Percentiles rank a stretch among this genome's conserved stretches.
phyloP scores from a whole-genome alignment of 2,888 invertebrate genomes.

The Pheosia tremula region DNA sequence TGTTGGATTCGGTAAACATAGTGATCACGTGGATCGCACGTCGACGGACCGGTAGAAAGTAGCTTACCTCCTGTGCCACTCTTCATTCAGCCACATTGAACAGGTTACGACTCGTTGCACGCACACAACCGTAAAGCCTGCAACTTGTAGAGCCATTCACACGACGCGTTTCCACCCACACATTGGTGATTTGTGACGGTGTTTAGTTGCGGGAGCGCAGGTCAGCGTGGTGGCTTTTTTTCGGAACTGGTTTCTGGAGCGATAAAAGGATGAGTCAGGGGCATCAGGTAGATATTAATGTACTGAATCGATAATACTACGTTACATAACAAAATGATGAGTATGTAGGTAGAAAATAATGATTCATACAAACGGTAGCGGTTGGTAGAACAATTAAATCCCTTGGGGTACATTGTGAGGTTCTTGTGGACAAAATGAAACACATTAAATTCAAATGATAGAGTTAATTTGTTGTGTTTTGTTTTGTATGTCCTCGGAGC shows the following conservation, averaged over 20 bases:
- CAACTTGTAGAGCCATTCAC: constrained; percentile 41
- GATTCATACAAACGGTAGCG: background rate
- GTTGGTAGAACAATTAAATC: background rate
- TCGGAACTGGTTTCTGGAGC: constrained; percentile 72
- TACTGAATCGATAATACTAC: background rate
- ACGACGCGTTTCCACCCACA: constrained; percentile 50
- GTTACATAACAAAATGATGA: constrained; percentile 4
- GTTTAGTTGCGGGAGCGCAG: constrained; percentile 65
- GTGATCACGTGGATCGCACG: constrained; percentile 58
- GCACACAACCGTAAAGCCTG: constrained; percentile 52
- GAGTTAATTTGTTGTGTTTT: constrained; percentile 24
- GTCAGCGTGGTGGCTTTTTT: constrained; percentile 69
- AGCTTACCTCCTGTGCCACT: constrained; percentile 79
- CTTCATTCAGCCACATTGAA: constrained; percentile 79
- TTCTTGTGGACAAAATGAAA: constrained; percentile 10
- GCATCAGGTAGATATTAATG: constrained; percentile 26
- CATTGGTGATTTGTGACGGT: constrained; percentile 29
- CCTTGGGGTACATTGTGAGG: background rate
- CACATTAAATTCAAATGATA: constrained; percentile 22
- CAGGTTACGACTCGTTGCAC: constrained; percentile 75
- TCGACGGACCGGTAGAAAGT: constrained; percentile 75
- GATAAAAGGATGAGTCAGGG: constrained; percentile 77
- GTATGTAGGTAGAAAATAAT: background rate
- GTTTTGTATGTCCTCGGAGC: constrained; percentile 16
- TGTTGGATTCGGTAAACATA: constrained; percentile 56